Evolutionary conservation across 1,140 invertebrate species (phyloP).

Genomic region (Phthorimaea operculella): DNA sequence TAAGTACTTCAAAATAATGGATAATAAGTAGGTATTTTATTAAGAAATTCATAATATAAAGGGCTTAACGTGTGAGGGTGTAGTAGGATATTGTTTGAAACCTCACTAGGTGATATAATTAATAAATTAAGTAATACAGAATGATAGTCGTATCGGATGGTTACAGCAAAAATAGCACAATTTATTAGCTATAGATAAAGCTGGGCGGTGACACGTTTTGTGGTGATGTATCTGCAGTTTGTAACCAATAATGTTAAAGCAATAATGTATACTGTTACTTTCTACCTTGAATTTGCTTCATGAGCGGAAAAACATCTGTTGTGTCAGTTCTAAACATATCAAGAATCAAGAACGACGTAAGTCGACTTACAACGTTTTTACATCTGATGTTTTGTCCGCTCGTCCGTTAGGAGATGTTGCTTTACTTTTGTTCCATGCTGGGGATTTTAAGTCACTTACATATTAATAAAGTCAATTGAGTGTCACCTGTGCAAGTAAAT

Average conservation of each 20-base stretch:
- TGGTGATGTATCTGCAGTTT: constrained; percentile 18
- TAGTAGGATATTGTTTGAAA: constrained; percentile 61
- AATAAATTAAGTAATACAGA: constrained; percentile 41
- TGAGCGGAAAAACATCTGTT: constrained; percentile 15
- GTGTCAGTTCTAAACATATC: constrained; percentile 41
- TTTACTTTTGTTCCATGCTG: constrained; percentile 62
- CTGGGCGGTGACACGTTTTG: constrained; percentile 31
- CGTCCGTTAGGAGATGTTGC: constrained; percentile 33
- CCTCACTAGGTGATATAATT: constrained; percentile 64
- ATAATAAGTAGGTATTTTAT: no score
- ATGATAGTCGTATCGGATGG: constrained; percentile 38
- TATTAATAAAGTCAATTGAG: constrained; percentile 9
- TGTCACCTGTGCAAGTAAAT: constrained; percentile 8
- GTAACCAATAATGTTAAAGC: constrained; percentile 30
- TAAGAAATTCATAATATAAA: not conserved
- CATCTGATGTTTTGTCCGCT: constrained; percentile 10
- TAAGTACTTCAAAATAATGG: no score
- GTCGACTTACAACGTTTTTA: constrained; percentile 19
- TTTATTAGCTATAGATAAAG: constrained; percentile 51
- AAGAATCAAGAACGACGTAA: constrained; percentile 38
- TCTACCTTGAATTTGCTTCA: constrained; percentile 8
- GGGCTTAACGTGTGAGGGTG: constrained; percentile 40
- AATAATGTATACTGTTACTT: constrained; percentile 34
- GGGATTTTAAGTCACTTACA: constrained; percentile 6
- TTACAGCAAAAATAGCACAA: constrained; percentile 54